Base-by-base conservation (phyloP, 2,113 vertebrate genomes). In the Burhinus bistriatus region DNA sequence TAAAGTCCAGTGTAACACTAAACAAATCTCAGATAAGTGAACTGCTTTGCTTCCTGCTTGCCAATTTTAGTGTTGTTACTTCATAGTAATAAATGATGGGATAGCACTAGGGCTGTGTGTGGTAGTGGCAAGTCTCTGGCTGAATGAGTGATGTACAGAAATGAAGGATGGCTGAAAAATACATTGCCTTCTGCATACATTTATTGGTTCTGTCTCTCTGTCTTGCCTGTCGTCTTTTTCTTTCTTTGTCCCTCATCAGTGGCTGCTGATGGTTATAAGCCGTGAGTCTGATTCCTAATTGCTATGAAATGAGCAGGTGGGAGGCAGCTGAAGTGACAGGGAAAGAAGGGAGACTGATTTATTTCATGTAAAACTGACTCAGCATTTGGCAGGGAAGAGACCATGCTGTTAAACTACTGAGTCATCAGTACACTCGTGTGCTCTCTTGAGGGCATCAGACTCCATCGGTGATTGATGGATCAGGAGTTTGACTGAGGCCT, bases 341-440 rank as follows among this genome's bases (percentile, higher is more conserved):
- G n/a, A 59, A 88, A 77, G 36, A 81, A 69, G 15, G 18, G 12
- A 45, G 44, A 27, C 12, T 34, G 27, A 49, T 87, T 54, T 79
- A 55, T 88, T 81, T 89, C 58, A 38, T 55, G 18, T 36, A 80
- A 90, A 96, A 69, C 15, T 78, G 86, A 96, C 59, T 92, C 82
- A 78, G 78, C 87, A 44, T 89, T 72, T 87, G 49, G 7, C 3
- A 4, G 15, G 16, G 15, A 85, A 52, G 11, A 87, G 19, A 30
- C 29, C 40, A 52, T 0, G 2, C 6, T 95, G 21, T 34, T 45
- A 78, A 89, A 78, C 6, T 61, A 29, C 59, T 78, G 87, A 92
- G 59, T 92, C 62, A 87, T 80, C n/a, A 34, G 8, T 34, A 57
- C 34, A 30, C 18, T 47, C 0, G 0, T 29, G 23, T 2, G 2